phyloP scores from a whole-genome alignment of 2,797 vertebrate genomes.

The Coracias cyanogaster region DNA sequence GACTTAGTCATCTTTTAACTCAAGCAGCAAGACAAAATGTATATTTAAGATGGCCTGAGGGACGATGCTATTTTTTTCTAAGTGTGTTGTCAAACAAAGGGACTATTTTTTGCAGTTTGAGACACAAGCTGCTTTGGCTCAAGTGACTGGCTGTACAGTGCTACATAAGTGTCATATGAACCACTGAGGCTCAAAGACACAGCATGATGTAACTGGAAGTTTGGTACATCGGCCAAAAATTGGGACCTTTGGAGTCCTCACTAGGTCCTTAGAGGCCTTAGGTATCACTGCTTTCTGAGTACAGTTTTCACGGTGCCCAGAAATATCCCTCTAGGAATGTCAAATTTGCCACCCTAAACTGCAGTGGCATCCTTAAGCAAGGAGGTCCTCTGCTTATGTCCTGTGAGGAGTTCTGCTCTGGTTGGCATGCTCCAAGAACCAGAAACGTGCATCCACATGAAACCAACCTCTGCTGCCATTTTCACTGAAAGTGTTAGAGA shows the following conservation, averaged over 20 bases:
- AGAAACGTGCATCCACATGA: fast-evolving
- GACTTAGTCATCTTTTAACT: neutral
- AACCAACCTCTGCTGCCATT: neutral
- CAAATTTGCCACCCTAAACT: neutral
- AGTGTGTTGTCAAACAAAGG: neutral
- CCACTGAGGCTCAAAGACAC: neutral
- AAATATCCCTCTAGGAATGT: neutral
- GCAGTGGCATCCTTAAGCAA: neutral
- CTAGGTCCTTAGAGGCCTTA: neutral
- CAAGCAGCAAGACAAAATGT: neutral
- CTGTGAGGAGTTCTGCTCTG: neutral
- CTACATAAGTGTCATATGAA: neutral
- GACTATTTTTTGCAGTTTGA: neutral
- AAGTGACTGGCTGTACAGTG: neutral
- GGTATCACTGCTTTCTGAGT: neutral
- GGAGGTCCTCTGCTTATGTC: neutral
- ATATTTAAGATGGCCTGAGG: neutral
- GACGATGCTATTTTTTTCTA: neutral
- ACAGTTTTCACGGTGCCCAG: neutral
- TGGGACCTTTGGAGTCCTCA: neutral
- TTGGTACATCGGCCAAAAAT: neutral
- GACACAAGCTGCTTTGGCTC: neutral
- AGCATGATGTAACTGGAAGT: neutral
- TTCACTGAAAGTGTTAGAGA: neutral
- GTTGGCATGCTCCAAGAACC: neutral